Base-by-base conservation (phyloP, 2,888 invertebrate genomes). In the Cantharis nigra region DNA sequence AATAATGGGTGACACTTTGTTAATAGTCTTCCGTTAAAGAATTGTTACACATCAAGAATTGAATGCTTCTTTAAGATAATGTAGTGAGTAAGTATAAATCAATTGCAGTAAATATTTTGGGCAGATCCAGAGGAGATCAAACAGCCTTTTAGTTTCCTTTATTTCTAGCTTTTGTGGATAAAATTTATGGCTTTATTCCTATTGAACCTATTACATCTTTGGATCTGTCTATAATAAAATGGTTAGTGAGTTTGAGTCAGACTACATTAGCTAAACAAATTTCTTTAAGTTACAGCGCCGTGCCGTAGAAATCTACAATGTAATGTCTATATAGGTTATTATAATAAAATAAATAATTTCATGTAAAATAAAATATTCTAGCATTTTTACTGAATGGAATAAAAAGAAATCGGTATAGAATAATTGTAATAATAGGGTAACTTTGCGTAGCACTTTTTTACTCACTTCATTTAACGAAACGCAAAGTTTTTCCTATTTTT, bases 201-300 rank as follows among this genome's bases (percentile, higher is more conserved):
- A n/a, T 2, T 7, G n/a, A 49, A 49, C n/a, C 7, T 33, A 33
- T 4, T 13, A n/a, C 1, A 49, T 49, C 7, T n/a, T 7, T n/a
- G 49, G 3, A 49, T 49, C 49, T 49, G 49, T n/a, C 49, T 49
- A 9, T 49, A n/a, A 13, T 67, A 20, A 67, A 26, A 26, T 23
- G 65, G 65, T 67, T 67, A 67, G 65, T 67, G 65, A 67, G 26
- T 67, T 67, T 67, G 65, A 67, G 65, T 67, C 65, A 67, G 26
- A 26, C 23, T 67, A 67, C 65, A 18, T 67, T 67, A 9, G n/a
- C n/a, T 49, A n/a, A 49, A 49, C n/a, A 7, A 5, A 4, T 49
- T 33, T 33, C 3, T 33, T 33, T 2, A 49, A 49, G 33, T 33
- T n/a, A n/a, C 49, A 49, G n/a, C n/a, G n/a, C n/a, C 49, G n/a